Base-by-base conservation (phyloP, 1,140 invertebrate genomes). In the Ips nitidus region DNA sequence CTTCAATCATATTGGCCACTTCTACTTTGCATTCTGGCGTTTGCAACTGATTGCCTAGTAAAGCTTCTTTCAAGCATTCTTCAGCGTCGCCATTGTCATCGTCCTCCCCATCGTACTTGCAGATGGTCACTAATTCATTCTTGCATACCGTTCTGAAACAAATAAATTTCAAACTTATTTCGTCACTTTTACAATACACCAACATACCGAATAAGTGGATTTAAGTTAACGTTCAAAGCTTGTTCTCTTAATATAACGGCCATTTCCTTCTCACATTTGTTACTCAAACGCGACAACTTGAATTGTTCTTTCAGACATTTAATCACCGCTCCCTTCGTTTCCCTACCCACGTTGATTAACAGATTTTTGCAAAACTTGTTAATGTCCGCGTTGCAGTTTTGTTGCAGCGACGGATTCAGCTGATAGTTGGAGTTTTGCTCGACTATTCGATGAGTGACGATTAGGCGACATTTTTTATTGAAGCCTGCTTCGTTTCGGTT, bases 341-440 rank as follows among this genome's bases (percentile, higher is more conserved):
- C 80, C 68, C 82, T 81, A 3, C 80, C 80, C 22, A 78, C 77
- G 58, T 79, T 69, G 8, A 71, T 63, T 59, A 77, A 60, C 43
- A 70, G 38, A 43, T 62, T 72, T 52, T 73, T 67, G 79, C 92
- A 94, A 76, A 88, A 91, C 76, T 88, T 89, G 72, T 81, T 82
- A n/a, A 88, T 88, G 76, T 95, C 94, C 70, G 82, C 76, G 42
- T 84, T 83, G 77, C 95, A 98, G 3, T 88, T 86, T 69, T 88
- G 88, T 78, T 93, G 90, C 41, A 99, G 83, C 4, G 88, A 84
- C 8, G 93, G 92, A 84, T 99, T 98, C 56, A 99, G 90, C 73
- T 96, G 86, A 76, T 94, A 94, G 82, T 99, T 96, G 53, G 89
- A 86, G 79, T 94, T 95, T 82, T 97, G 94, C 80, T 95, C 94